These are phyloP conservation scores for Acrossocheilus fasciatus DNA, from an alignment of 2,797 vertebrate genomes.

Conservation along the genomic window DNA sequence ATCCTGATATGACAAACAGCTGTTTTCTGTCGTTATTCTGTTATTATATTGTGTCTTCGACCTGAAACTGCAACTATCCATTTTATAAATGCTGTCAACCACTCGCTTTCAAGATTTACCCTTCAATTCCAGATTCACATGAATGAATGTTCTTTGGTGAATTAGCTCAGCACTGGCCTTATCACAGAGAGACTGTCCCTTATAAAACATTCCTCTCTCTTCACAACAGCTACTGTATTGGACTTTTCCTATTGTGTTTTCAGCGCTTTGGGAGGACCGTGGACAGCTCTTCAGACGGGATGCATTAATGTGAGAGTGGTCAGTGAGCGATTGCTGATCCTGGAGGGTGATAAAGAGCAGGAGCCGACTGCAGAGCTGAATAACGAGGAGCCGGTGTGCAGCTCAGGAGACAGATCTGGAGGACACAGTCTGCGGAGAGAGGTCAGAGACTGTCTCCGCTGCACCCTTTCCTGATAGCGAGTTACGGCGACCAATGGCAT, in stretches of 20 bases:
- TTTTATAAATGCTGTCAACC: neutral
- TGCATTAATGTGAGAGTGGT: constrained; percentile 81
- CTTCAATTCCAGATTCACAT: constrained; percentile 26
- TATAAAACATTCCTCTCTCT: constrained; percentile 19
- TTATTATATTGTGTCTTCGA: neutral
- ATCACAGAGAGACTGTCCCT: constrained; percentile 30
- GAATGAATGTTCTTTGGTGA: constrained; percentile 15
- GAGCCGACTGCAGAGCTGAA: constrained; percentile 72
- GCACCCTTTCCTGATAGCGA: constrained; percentile 30
- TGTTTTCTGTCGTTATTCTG: neutral
- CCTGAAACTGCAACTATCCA: neutral
- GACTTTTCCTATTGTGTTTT: constrained; percentile 71
- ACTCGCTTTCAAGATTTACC: constrained; percentile 17
- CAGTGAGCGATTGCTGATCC: constrained; percentile 83
- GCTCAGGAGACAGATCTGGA: constrained; percentile 73
- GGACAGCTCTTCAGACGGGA: constrained; percentile 74
- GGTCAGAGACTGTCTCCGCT: constrained; percentile 46
- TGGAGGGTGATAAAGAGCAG: constrained; percentile 77
- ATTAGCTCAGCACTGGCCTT: constrained; percentile 5
- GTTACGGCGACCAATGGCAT: neutral
- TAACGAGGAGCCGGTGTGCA: constrained; percentile 70
- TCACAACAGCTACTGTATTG: constrained; percentile 35
- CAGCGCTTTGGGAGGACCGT: constrained; percentile 70
- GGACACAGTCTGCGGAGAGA: constrained; percentile 79
- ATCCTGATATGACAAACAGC: neutral